A percentile compares a stretch with the other conserved stretches of the same genome.
Conservation (phyloP, 1,140 invertebrate genomes). For the Neocloeon triangulifer region DNA sequence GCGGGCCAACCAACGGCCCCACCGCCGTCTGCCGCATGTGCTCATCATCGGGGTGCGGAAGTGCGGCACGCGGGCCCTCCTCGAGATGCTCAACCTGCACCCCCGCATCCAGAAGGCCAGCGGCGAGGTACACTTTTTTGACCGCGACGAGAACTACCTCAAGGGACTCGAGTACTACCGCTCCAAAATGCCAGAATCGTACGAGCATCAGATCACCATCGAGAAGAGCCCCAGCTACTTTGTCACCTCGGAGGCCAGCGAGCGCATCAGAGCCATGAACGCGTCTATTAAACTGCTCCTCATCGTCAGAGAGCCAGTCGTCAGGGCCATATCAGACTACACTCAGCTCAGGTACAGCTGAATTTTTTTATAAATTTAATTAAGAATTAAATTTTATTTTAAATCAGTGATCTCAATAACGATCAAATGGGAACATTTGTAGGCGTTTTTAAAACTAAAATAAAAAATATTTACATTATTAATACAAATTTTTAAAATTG, state of each 20-base stretch:
- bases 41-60: constrained; percentile 88
- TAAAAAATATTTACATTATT: too few species aligned
- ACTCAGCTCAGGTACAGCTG: constrained; percentile 71
- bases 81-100: constrained; percentile 87
- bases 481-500: too few species aligned
- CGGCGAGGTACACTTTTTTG: constrained; percentile 87
- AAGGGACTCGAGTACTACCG: constrained; percentile 83
- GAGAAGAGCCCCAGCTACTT: constrained; percentile 97
- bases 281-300: constrained; percentile 74
- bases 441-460: too few species aligned
- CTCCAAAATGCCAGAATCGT: constrained; percentile 77
- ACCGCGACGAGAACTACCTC: constrained; percentile 73
- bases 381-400: too few species aligned
- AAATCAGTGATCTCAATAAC: too few species aligned
- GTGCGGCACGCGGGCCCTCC: constrained; percentile 74
- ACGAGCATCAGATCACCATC: constrained; percentile 75
- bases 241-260: constrained; percentile 79
- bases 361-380: too few species aligned
- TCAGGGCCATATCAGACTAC: constrained; percentile 88
- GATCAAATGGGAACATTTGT: too few species aligned
- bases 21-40: constrained; percentile 39
- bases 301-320: constrained; percentile 89
- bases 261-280: constrained; percentile 82
- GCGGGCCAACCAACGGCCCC: too few species aligned
- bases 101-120: constrained; percentile 79